Base-by-base conservation (phyloP, 2,888 invertebrate genomes). In the Galeopsomyia nigrocyanea region DNA sequence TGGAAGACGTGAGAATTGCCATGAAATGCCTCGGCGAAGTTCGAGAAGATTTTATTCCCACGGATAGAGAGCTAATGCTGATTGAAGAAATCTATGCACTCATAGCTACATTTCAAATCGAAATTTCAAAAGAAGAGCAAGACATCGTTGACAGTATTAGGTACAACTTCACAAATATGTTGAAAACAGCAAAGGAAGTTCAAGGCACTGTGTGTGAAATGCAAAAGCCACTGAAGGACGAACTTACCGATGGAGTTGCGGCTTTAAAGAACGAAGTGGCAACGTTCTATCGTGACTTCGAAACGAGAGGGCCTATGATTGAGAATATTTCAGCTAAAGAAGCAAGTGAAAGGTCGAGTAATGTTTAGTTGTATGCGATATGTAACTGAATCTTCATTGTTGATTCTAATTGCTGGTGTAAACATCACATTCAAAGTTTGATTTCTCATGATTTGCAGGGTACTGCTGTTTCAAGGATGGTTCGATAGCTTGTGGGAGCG, bases 401-500 rank as follows among this genome's bases (percentile, higher is more conserved):
- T 39, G 17, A 7, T 56, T 56, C 13, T 56, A 56, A 46, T 39
- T 17, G 14, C n/a, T n/a, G 39, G 47, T 61, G 2, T 66, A 50
- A 2, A n/a, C 5, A 47, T 22, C 5, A 22, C 0, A 26, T 47
- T 56, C 6, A n/a, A 56, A 7, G 17, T 47, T 16, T 31, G 6
- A 19, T 17, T 57, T 56, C 17, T 47, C 17, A 22, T 14, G 7
- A 26, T 69, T 81, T 82, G 60, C 78, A 90, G 93, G 77, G 91
- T 92, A 6, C 88, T 94, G 67, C 85, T 92, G 77, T 95, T 94
- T 82, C 94, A 95, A 88, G 91, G 91, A 78, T 90, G 92, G 76
- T 95, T 96, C 81, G 95, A 96, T 82, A 94, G 95, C 61, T 87
- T 97, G 14, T 94, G 93, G 92, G 89, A 93, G 63, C 91, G 92